Base-by-base conservation (phyloP, 2,888 invertebrate species). In the Prosapia bicincta region DNA sequence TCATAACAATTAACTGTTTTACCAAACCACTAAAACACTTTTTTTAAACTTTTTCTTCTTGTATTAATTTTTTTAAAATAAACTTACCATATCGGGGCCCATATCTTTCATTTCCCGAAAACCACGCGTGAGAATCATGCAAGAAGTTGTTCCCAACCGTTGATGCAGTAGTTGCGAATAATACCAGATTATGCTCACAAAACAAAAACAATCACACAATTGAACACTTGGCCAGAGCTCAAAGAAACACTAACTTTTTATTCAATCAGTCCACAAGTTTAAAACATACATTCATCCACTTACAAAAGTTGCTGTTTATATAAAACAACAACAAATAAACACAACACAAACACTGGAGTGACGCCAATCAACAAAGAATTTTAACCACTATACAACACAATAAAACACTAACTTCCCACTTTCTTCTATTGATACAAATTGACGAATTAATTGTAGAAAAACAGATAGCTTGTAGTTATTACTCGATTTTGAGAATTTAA, bases 71-170 rank as follows among this genome's bases (percentile, higher is more conserved):
- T n/a, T n/a, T n/a, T n/a, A n/a, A 71, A 20, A 72, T 43, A 26
- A 83, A 86, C 87, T 89, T 87, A 92, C 92, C 92, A 92, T 92
- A 87, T 92, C 92, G 87, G 91, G 91, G 88, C 91, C 92, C 90
- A 92, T 91, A 88, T 91, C 91, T 89, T 90, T 91, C 90, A 91
- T 92, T 89, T 91, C 90, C 84, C 82, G 81, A 86, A 79, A 81
- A 77, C 78, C 78, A 73, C 79, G 78, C 77, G 80, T 80, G 69
- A 80, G 79, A 78, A 80, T 80, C 80, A 80, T 80, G 77, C 79
- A 80, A 75, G 68, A 67, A 67, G 72, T 69, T 69, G 70, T 24
- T 25, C 13, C 23, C n/a, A 54, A n/a, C 20, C 20, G n/a, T 20
- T 20, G 20, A 54, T 54, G 54, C 54, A 54, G 54, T 54, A 54